Conservation (phyloP, 2,888 invertebrate species). For the Hyposoter dolosus region DNA sequence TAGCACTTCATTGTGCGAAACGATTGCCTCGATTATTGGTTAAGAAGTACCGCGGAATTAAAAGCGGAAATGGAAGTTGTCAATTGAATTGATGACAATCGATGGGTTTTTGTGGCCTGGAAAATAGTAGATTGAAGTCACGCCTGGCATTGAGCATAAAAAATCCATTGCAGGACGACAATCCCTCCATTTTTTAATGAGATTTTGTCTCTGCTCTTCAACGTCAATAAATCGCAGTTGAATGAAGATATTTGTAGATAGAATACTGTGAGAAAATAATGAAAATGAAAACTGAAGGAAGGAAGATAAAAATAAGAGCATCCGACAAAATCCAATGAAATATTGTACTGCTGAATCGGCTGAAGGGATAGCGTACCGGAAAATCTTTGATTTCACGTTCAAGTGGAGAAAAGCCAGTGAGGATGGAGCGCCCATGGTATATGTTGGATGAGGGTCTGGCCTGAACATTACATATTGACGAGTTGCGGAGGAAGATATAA, state of each 20-base stretch:
- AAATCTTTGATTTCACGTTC: conserved; percentile 63
- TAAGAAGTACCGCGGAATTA: background rate
- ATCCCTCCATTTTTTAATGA: background rate
- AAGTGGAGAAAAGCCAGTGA: conserved; percentile 42
- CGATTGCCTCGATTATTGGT: background rate
- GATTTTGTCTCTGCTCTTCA: background rate
- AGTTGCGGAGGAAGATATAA: conserved; percentile 66
- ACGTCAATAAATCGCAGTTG: background rate
- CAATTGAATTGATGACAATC: background rate
- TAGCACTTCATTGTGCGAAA: background rate
- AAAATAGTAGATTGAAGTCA: background rate
- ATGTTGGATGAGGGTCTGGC: conserved; percentile 46
- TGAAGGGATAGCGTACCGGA: conserved; percentile 36
- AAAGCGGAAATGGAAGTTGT: background rate
- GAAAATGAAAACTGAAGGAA: conserved; percentile 26
- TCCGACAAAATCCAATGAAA: conserved; percentile 63
- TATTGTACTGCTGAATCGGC: conserved; percentile 47
- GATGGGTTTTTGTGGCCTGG: background rate
- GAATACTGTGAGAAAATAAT: conserved; percentile 44
- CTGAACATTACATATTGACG: conserved; percentile 72
- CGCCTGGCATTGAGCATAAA: background rate
- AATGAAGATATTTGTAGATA: background rate
- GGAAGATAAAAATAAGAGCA: conserved; percentile 44
- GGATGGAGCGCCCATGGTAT: conserved; percentile 44
- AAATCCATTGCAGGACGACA: background rate